Evolutionary conservation across 2,888 invertebrate species (phyloP).

Genomic region (Rhogogaster chlorosoma): DNA sequence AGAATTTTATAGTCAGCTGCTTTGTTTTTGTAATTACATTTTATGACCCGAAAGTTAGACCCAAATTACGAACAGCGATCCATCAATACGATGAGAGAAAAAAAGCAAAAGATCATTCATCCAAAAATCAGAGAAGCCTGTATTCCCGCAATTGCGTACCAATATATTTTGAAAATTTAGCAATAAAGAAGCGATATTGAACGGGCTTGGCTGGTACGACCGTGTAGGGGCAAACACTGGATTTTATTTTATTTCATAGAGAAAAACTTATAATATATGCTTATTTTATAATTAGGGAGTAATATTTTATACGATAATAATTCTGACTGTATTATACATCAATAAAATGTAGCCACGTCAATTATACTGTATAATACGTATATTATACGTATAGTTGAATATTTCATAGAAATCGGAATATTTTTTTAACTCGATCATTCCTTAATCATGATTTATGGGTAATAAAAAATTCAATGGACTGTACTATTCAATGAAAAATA

Average conservation of each 20-base stretch:
- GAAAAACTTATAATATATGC: not conserved
- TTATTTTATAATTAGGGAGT: too few species aligned
- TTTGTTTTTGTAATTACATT: not conserved
- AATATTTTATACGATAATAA: not conserved
- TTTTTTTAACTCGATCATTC: not conserved
- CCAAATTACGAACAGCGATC: not conserved
- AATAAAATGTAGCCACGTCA: not conserved
- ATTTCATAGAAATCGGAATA: not conserved
- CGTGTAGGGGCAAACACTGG: not conserved
- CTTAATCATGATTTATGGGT: not conserved
- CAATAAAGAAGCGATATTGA: not conserved
- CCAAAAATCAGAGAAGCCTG: not conserved
- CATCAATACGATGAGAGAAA: not conserved
- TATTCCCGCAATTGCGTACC: not conserved
- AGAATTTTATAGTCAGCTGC: constrained; percentile 26
- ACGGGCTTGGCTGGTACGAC: constrained; percentile 38
- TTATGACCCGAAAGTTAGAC: not conserved
- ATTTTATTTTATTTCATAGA: not conserved
- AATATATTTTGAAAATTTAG: not conserved
- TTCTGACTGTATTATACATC: not conserved
- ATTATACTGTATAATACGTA: too few species aligned
- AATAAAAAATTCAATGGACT: too few species aligned
- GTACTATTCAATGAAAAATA: too few species aligned
- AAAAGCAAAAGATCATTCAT: not conserved
- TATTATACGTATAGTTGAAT: not conserved